Base-by-base conservation (phyloP, 2,888 invertebrate species). In the Papilio protenor region DNA sequence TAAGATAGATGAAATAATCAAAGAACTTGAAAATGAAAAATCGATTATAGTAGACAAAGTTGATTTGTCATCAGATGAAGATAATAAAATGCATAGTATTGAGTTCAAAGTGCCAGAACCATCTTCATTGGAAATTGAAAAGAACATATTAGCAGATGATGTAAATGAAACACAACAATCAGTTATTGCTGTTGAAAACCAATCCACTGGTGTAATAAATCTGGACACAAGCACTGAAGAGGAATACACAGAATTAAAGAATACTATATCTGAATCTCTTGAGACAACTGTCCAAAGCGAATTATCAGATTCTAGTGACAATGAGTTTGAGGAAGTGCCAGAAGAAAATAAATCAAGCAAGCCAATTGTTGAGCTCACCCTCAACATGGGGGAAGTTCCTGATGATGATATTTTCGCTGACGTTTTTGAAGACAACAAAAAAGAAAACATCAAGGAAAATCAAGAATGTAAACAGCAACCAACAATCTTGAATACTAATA, bases 321-420 rank as follows among this genome's bases (percentile, higher is more conserved):
- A 90, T 85, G 96, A 96, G 82, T 96, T 95, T 87, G 95, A 94
- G 87, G 95, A 94, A 84, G 95, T 95, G 64, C 76, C 90, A 74
- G 95, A 95, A 85, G 88, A 88, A 81, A 83, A 79, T 47, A 82
- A 86, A 80, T 14, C 77, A 55, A 82, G 84, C 21, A 91, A 95
- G 85, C 90, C 95, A 78, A 83, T 91, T 79, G 89, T 96, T 45
- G 90, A 96, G 86, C 85, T 95, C 61, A 90, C 91, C 66, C 87
- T 95, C 77, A 86, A 90, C 79, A 82, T 94, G 76, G 88, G 89
- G 23, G 86, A 89, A 81, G 83, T 85, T 27, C 84, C 85, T 73
- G 86, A 89, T 12, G 89, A 97, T 84, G 97, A 97, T 89, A 94
- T 97, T 78, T 97, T 97, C 92, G 96, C 96, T n/a, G 97, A 97